A percentile compares a stretch with the other conserved stretches of the same genome.
Evolutionary conservation across 2,888 invertebrate genomes (phyloP).

Genomic region (Caenorhabditis angaria): DNA sequence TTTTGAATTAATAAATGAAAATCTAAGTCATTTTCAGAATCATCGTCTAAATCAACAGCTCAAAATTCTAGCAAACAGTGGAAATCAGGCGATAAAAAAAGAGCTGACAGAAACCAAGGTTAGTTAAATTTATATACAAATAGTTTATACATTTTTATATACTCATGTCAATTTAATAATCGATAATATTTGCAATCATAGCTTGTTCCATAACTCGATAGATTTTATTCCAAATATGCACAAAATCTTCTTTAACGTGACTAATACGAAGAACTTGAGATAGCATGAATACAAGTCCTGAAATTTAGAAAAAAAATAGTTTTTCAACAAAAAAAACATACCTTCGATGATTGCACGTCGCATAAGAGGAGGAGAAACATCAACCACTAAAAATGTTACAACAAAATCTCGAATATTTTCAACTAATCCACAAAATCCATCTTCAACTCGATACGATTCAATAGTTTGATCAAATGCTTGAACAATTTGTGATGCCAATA

Average conservation of each 20-base stretch:
- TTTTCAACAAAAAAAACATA: conserved; percentile 2
- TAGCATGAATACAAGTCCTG: conserved; percentile 61
- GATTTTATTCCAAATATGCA: conserved; percentile 66
- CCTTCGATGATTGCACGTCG: conserved; percentile 67
- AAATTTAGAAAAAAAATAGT: neutral
- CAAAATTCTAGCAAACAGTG: conserved; percentile 45
- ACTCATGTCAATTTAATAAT: conserved; percentile 32
- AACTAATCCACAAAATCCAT: conserved; percentile 58
- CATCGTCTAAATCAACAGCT: conserved; percentile 58
- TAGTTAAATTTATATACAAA: conserved; percentile 2
- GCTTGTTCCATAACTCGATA: conserved; percentile 69
- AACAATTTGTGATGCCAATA: conserved; percentile 56
- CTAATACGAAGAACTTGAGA: conserved; percentile 32
- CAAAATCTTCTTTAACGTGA: conserved; percentile 47
- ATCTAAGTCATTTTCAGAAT: conserved; percentile 42
- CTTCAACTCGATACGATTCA: conserved; percentile 48
- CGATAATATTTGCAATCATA: conserved; percentile 49
- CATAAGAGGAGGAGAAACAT: conserved; percentile 68
- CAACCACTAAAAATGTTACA: conserved; percentile 58
- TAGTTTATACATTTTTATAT: neutral
- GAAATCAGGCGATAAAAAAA: conserved; percentile 42
- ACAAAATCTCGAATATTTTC: conserved; percentile 59
- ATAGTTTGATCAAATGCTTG: conserved; percentile 65
- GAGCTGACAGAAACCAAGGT: conserved; percentile 51
- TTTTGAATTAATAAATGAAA: neutral